phyloP scores from a whole-genome alignment of 92 coral and sea anemone species.

The Umimayanthus chanpuru region DNA sequence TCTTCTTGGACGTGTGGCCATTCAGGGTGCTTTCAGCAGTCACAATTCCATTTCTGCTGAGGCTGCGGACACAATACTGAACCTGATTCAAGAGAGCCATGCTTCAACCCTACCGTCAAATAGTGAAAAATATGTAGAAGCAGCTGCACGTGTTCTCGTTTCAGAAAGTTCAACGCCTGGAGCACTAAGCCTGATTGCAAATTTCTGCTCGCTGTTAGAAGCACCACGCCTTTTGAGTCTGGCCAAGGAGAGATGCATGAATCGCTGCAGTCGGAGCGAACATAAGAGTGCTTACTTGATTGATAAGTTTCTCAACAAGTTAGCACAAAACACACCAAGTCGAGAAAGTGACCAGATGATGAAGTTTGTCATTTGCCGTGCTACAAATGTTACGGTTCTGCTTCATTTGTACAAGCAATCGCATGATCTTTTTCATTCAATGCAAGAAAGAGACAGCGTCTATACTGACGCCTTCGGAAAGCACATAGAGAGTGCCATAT shows the following conservation, averaged over 20 bases:
- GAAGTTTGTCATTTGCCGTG: not conserved
- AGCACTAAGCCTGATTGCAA: conserved; percentile 5
- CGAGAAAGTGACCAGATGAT: not conserved
- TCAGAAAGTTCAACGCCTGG: conserved; percentile 28
- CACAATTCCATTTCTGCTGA: not conserved
- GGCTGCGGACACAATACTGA: not conserved
- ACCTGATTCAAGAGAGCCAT: not conserved
- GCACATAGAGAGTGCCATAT: not conserved
- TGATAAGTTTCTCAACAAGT: not conserved
- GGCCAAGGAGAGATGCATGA: conserved; percentile 15
- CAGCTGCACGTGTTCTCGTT: conserved; percentile 31
- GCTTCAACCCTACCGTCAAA: conserved; percentile 15
- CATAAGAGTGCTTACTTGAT: not conserved
- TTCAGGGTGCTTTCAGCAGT: not conserved
- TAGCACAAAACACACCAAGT: not conserved
- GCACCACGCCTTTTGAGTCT: not conserved
- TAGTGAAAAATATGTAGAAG: conserved; percentile 17
- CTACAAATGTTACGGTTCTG: not conserved
- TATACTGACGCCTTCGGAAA: not conserved
- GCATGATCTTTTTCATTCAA: not conserved
- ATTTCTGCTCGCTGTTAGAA: conserved; percentile 18
- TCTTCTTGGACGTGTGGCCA: conserved; percentile 64
- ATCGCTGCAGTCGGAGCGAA: not conserved
- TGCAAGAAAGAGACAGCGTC: not conserved
- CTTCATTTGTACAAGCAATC: not conserved